phyloP scores from a whole-genome alignment of 2,113 vertebrate species.

The Triplophysa rosa region DNA sequence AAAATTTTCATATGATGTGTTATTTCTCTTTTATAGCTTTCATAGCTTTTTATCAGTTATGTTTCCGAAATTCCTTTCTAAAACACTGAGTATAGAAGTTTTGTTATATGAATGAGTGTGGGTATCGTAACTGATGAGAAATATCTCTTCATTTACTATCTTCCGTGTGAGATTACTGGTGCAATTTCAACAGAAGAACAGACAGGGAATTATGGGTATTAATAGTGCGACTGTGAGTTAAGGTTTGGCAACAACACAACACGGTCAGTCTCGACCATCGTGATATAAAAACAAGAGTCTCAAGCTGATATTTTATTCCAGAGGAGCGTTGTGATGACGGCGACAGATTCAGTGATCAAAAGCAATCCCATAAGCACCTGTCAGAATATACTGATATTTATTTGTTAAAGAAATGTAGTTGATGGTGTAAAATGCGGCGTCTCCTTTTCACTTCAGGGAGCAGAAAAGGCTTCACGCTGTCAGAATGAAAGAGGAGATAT shows the following conservation, averaged over 20 bases:
- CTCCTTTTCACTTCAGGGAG: slow-evolving; percentile 18
- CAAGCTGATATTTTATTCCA: neutral
- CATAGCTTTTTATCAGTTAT: too few species aligned
- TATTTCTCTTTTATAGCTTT: too few species aligned
- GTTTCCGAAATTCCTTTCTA: too few species aligned
- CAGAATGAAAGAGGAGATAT: slow-evolving; percentile 43
- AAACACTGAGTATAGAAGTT: too few species aligned
- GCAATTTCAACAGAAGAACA: too few species aligned
- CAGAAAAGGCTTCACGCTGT: slow-evolving; percentile 33
- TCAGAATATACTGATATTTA: slow-evolving; percentile 11
- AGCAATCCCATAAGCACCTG: slow-evolving; percentile 16
- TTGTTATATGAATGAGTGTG: too few species aligned
- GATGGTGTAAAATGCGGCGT: slow-evolving; percentile 7
- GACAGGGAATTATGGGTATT: too few species aligned
- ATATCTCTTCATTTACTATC: too few species aligned
- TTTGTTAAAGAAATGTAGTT: slow-evolving; percentile 33
- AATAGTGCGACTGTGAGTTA: too few species aligned
- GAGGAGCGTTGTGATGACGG: neutral
- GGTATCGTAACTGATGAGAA: too few species aligned
- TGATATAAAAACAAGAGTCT: neutral
- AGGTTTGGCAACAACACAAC: neutral
- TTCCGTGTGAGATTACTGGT: too few species aligned
- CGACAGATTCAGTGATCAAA: slow-evolving; percentile 13
- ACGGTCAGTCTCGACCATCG: neutral
- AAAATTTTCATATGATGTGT: too few species aligned